A percentile compares a stretch with the other conserved stretches of the same genome.
Conservation (phyloP, 2,113 vertebrate species). For the Podarcis raffonei region DNA sequence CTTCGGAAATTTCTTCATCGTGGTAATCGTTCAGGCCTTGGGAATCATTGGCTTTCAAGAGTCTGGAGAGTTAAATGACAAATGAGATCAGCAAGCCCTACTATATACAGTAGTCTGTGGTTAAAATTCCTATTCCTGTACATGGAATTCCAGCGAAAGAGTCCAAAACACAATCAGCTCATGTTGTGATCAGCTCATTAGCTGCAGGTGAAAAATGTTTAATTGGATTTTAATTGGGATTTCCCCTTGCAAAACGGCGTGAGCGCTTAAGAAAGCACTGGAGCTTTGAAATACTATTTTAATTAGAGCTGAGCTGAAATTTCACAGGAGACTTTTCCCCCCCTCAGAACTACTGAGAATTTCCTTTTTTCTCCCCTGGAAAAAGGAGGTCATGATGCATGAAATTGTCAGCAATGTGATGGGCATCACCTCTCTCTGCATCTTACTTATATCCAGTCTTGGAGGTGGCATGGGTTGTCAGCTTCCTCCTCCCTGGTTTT, state of each 20-base stretch:
- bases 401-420: too few relatives aligned
- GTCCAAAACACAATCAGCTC: not conserved
- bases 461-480: too few relatives aligned
- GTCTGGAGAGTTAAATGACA: not conserved
- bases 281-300: not conserved
- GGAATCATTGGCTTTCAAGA: not conserved
- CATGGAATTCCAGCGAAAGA: not conserved
- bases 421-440: too few relatives aligned
- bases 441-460: too few relatives aligned
- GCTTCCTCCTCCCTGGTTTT: too few relatives aligned
- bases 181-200: not conserved
- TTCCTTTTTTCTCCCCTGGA: too few relatives aligned
- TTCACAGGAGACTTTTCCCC: too few relatives aligned
- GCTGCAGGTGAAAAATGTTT: not conserved
- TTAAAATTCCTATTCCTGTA: not conserved
- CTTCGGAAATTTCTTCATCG: rapidly evolving
- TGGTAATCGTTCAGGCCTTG: not conserved
- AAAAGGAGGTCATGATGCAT: too few relatives aligned
- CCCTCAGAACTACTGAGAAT: too few relatives aligned
- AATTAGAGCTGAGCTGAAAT: not conserved
- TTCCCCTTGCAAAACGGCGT: not conserved
- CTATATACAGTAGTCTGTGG: rapidly evolving
- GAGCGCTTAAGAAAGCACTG: not conserved
- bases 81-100: not conserved
- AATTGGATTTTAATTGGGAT: not conserved